Evolutionary conservation across 2,113 vertebrate genomes (phyloP).

Genomic region (human): DNA sequence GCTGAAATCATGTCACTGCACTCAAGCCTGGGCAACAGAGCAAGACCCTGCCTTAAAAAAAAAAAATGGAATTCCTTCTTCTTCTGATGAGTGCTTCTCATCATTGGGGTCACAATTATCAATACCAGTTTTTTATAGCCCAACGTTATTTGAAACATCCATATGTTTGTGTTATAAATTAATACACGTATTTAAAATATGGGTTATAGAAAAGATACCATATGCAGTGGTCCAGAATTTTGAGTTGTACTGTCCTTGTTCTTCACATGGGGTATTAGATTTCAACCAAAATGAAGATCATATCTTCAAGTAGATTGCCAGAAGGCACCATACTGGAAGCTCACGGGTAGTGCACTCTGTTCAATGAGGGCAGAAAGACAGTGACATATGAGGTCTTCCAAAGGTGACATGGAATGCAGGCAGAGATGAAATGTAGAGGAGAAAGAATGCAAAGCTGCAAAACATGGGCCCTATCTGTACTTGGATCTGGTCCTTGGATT

Average conservation of each 20-base stretch:
- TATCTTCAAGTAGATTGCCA: neutral
- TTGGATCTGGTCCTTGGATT: neutral
- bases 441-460: too few species aligned
- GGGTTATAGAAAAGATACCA: neutral
- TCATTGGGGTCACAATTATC: neutral
- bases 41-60: too few species aligned
- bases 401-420: neutral
- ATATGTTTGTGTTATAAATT: neutral
- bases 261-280: neutral
- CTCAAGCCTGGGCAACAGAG: too few species aligned
- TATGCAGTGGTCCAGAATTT: neutral
- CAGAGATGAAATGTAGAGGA: neutral
- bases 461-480: fast-evolving
- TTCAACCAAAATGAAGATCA: neutral
- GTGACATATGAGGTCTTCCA: neutral
- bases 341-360: fast-evolving
- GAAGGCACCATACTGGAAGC: neutral
- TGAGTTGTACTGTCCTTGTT: neutral
- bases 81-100: neutral
- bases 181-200: neutral
- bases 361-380: neutral
- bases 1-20: too few species aligned
- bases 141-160: neutral
- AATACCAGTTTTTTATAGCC: neutral
- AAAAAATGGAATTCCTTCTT: neutral